These are phyloP conservation scores for Matsumurasca onukii DNA, from an alignment of 1,140 invertebrate species.

Conservation along the genomic window DNA sequence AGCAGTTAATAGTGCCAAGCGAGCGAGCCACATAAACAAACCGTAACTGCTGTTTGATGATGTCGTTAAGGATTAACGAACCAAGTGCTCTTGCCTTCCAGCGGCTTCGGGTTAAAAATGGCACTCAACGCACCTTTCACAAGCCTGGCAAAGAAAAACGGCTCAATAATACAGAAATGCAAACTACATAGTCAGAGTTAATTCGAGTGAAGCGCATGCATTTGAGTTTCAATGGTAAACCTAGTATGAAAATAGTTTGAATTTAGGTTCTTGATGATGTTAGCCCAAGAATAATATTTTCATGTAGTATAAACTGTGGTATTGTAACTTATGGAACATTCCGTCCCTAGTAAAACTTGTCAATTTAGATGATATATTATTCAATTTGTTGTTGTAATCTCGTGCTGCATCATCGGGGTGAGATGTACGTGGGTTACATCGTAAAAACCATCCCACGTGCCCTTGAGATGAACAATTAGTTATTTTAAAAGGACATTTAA, in stretches of 20 bases:
- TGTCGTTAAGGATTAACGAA: constrained; percentile 14
- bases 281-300: background rate
- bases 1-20: too few species aligned
- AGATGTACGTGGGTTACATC: too few species aligned
- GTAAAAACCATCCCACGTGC: too few species aligned
- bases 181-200: background rate
- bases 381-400: too few species aligned
- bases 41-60: background rate
- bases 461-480: too few species aligned
- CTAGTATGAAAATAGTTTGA: background rate
- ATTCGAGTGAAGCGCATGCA: background rate
- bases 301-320: background rate
- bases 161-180: background rate
- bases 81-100: constrained; percentile 12
- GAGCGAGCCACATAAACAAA: background rate
- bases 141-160: background rate
- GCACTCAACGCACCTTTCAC: background rate
- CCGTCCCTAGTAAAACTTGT: too few species aligned
- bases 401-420: too few species aligned
- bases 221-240: background rate
- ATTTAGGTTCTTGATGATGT: background rate
- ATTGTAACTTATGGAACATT: background rate
- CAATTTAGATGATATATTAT: too few species aligned
- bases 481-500: too few species aligned
- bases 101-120: constrained; percentile 9